These are phyloP conservation scores for Acipenser oxyrinchus DNA, from an alignment of 2,797 vertebrate species.

Conservation along the genomic window DNA sequence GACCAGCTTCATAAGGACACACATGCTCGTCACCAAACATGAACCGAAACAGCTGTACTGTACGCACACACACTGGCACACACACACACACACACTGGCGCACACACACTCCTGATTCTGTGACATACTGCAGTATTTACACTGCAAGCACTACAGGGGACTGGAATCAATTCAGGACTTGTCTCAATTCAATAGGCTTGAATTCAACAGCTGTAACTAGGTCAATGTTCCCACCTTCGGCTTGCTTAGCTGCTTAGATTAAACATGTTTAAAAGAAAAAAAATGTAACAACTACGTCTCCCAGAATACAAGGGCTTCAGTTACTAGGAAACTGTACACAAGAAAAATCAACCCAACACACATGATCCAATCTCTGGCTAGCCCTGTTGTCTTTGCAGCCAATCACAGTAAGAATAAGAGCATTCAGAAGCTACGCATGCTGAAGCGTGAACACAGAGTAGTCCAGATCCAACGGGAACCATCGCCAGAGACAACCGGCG, in stretches of 20 bases:
- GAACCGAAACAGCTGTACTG: background rate
- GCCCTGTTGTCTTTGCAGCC: no score
- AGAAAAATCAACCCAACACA: no score
- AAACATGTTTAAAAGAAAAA: no score
- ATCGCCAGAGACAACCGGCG: no score
- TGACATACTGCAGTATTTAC: slow-evolving; percentile 29
- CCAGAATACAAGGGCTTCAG: no score
- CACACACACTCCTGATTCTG: slow-evolving; percentile 5
- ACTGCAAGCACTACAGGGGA: slow-evolving; percentile 25
- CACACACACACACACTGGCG: slow-evolving; percentile 4
- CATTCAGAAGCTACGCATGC: no score
- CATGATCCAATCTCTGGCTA: no score
- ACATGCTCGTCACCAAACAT: background rate
- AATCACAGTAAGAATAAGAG: no score
- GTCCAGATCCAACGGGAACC: no score
- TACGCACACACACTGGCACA: slow-evolving; percentile 3
- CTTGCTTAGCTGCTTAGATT: background rate
- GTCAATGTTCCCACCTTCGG: background rate
- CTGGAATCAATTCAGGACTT: slow-evolving; percentile 21
- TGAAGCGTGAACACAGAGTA: no score
- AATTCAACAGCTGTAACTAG: background rate
- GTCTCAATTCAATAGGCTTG: slow-evolving; percentile 13
- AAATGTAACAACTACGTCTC: no score
- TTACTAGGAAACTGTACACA: no score
- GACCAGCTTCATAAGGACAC: background rate